phyloP scores from a whole-genome alignment of 2,797 vertebrate species.

The Dromococcyx pavoninus region DNA sequence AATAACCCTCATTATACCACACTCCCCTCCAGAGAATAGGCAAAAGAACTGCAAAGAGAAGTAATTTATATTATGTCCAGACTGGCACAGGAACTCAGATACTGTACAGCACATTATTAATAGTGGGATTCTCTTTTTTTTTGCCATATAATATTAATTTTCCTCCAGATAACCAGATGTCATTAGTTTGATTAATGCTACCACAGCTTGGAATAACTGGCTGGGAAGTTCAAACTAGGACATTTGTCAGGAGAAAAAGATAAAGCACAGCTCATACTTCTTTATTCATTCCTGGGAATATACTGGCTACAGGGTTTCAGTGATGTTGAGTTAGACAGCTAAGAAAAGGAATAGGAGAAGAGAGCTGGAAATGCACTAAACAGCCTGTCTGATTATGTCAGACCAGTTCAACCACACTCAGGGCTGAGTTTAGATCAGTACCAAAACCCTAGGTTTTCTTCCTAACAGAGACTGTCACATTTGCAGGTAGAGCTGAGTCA shows the following conservation, averaged over 20 bases:
- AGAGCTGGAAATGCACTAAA: not conserved
- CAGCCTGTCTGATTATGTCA: not conserved
- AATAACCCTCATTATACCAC: not conserved
- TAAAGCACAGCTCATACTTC: not conserved
- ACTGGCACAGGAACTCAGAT: not conserved
- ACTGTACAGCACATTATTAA: not conserved
- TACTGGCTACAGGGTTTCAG: not conserved
- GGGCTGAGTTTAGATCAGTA: conserved; percentile 8
- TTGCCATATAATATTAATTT: conserved; percentile 42
- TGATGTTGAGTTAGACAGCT: not conserved
- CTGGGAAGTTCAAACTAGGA: conserved; percentile 16
- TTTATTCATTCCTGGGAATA: not conserved
- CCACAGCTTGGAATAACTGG: conserved; percentile 23
- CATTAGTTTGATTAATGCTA: conserved; percentile 58
- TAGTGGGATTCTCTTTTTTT: not conserved
- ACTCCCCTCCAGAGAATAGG: not conserved
- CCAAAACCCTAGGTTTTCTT: not conserved
- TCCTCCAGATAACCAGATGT: conserved; percentile 44
- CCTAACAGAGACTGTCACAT: not conserved
- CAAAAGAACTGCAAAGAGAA: not conserved
- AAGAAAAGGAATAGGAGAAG: not conserved
- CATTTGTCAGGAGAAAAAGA: conserved; percentile 26
- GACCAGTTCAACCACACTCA: not conserved
- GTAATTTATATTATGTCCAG: not conserved
- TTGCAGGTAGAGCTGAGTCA: conserved; percentile 10